Base-by-base conservation (phyloP, 2,797 vertebrate genomes). In the Synaphobranchus kaupii region DNA sequence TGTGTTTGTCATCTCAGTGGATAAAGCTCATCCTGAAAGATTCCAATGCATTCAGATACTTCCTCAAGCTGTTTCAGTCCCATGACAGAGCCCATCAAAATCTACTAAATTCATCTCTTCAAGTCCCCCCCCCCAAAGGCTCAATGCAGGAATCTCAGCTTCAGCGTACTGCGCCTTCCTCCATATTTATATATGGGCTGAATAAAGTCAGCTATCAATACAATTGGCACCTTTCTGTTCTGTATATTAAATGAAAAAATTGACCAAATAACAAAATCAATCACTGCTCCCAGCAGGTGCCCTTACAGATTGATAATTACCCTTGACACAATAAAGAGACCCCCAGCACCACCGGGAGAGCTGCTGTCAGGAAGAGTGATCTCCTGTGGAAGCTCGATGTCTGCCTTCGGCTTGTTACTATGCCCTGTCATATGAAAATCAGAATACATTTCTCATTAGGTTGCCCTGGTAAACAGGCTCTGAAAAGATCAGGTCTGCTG, bases 261-360 rank as follows among this genome's bases (percentile, higher is more conserved):
- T 83, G 68, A 76, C 58, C 87, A 83, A 83, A 80, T 56, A 76
- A 63, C 63, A 71, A 86, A 84, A 83, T 86, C 85, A 73, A 76
- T 86, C 81, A 86, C 22, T 17, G 25, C 84, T 73, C 20, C 78
- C 78, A 60, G 28, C 15, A 25, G 56, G 84, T 52, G 52, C 31
- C 84, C 71, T 25, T 47, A 52, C 84, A 83, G 85, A 83, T 84
- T 86, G 85, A 88, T 83, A 83, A 88, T 84, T 86, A 50, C 87
- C 80, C 85, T 71, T 83, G 80, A 60, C 78, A 50, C 63, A 71
- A 31, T 34, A 86, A 47, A 86, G 80, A 71, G 80, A 54, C 60
- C 85, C 81, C 73, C 84, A 66, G 81, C 28, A 20, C 50, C 81
- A 84, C 10, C n/a, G n/a, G 25, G 80, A 83, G 48, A 4, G 56